Conservation (phyloP, 2,888 invertebrate species). For the Zeuzera pyrina region DNA sequence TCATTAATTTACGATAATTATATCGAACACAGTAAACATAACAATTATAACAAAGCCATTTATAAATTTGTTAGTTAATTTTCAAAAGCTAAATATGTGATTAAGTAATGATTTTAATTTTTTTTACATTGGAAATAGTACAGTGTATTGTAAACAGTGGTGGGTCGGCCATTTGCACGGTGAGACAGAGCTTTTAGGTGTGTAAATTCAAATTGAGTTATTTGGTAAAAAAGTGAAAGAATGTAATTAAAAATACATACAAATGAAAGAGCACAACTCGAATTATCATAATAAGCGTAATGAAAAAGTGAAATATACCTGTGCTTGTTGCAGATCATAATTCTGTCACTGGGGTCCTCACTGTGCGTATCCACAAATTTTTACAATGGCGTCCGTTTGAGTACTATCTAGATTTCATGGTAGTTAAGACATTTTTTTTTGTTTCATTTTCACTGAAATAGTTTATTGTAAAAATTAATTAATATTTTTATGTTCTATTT, state of each 20-base stretch:
- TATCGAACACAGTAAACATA: too few species aligned
- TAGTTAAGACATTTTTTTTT: slow-evolving; percentile 38
- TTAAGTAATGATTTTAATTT: slow-evolving; percentile 28
- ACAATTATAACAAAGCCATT: background rate
- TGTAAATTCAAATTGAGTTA: slow-evolving; percentile 59
- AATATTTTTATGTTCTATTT: slow-evolving; percentile 33
- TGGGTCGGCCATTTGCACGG: slow-evolving; percentile 82
- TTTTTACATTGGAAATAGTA: slow-evolving; percentile 37
- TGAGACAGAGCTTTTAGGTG: slow-evolving; percentile 77
- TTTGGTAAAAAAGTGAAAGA: slow-evolving; percentile 59
- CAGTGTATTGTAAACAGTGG: slow-evolving; percentile 74
- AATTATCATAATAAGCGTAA: slow-evolving; percentile 41
- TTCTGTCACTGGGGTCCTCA: slow-evolving; percentile 66
- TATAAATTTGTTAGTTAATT: slow-evolving; percentile 41
- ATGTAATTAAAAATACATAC: slow-evolving; percentile 53
- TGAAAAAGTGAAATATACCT: slow-evolving; percentile 60
- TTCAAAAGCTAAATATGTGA: slow-evolving; percentile 16
- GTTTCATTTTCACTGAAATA: slow-evolving; percentile 18
- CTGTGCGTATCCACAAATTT: slow-evolving; percentile 60
- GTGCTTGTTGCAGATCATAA: slow-evolving; percentile 68
- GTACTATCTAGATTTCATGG: slow-evolving; percentile 44
- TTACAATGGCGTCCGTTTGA: slow-evolving; percentile 67
- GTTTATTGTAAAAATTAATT: slow-evolving; percentile 24
- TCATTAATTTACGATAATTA: too few species aligned
- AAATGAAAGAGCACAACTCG: slow-evolving; percentile 40